Evolutionary conservation across 1,140 invertebrate genomes (phyloP).

Genomic region (Sitobion miscanthi): DNA sequence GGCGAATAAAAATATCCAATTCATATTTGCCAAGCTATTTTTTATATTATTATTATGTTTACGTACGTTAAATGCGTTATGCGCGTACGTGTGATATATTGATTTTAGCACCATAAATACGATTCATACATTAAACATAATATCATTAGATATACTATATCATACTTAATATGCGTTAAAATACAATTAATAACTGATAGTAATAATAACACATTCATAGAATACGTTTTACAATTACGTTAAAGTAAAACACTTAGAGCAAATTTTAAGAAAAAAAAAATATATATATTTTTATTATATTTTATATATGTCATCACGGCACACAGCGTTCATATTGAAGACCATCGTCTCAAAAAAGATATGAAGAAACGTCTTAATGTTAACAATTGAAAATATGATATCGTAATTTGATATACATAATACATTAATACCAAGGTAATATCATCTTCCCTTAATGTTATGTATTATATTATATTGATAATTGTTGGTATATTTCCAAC

Average conservation of each 20-base stretch:
- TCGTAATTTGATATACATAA: not conserved
- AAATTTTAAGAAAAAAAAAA: not conserved
- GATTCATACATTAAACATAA: not conserved
- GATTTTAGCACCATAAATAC: slow-evolving; percentile 47
- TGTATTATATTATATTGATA: slow-evolving; percentile 2
- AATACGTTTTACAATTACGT: not conserved
- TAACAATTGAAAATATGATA: not conserved
- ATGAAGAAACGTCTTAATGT: not conserved
- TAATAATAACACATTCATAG: not conserved
- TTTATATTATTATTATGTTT: not conserved
- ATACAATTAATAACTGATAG: not conserved
- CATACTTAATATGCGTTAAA: not conserved
- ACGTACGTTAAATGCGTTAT: not conserved
- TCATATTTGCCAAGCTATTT: not conserved
- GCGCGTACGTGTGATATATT: not conserved
- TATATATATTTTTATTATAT: not conserved
- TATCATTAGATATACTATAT: not conserved
- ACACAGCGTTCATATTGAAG: not conserved
- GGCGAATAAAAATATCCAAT: not conserved
- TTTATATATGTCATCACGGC: not conserved
- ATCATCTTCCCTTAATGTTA: not conserved
- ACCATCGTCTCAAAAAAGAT: not conserved
- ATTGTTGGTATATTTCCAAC: not conserved
- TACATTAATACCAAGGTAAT: not conserved
- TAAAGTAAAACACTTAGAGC: not conserved